Percentiles rank a stretch among this genome's conserved stretches.
Conservation (phyloP, 2,113 vertebrate species). For the Noctilio leporinus region DNA sequence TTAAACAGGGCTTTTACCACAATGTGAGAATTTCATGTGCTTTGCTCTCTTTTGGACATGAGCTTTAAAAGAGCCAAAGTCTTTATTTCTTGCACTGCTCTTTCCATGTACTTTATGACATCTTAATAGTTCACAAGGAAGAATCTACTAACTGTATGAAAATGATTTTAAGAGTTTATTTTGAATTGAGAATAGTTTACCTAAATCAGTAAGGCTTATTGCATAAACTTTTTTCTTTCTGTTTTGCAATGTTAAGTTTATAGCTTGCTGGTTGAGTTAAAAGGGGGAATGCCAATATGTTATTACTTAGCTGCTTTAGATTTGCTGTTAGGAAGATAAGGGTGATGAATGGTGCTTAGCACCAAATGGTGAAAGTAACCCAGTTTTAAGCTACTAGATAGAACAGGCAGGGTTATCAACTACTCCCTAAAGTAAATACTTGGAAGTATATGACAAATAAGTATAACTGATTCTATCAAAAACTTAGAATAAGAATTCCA, state of each 20-base stretch:
- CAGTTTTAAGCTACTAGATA: conserved; percentile 40
- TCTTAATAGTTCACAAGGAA: background rate
- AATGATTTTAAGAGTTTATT: conserved; percentile 20
- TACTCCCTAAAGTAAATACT: conserved; percentile 60
- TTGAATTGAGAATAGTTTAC: conserved; percentile 10
- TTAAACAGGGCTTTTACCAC: background rate
- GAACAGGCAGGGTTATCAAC: conserved; percentile 38
- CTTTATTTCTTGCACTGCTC: background rate
- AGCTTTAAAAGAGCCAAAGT: background rate
- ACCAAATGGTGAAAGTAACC: conserved; percentile 50
- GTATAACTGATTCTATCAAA: conserved; percentile 24
- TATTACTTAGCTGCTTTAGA: conserved; percentile 27
- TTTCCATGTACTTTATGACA: background rate
- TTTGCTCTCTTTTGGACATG: background rate
- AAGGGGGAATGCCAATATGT: conserved; percentile 35
- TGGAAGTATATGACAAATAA: conserved; percentile 32
- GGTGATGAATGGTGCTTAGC: conserved; percentile 52
- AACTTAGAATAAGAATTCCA: conserved; percentile 20
- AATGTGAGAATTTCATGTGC: background rate
- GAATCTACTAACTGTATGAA: background rate
- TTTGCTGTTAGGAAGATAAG: conserved; percentile 50
- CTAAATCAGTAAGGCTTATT: background rate
- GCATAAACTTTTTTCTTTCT: background rate
- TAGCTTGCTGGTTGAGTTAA: conserved; percentile 12
- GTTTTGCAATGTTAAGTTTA: conserved; percentile 27